These are phyloP conservation scores for Thera britannica DNA, from an alignment of 2,888 invertebrate species.

Conservation along the genomic window DNA sequence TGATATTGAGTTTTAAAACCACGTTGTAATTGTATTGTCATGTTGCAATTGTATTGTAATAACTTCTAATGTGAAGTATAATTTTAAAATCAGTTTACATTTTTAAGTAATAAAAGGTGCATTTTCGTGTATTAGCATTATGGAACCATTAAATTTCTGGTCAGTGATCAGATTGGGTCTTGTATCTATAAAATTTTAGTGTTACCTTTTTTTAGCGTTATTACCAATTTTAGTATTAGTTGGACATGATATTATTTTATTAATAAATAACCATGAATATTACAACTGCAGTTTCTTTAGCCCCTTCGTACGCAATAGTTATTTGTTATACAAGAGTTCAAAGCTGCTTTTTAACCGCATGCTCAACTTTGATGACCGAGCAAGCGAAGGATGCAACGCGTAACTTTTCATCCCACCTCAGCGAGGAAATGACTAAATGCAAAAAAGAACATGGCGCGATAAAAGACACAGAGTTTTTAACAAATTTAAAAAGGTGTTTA, in stretches of 20 bases:
- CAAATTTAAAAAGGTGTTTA: too few species aligned
- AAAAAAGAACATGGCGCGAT: too few species aligned
- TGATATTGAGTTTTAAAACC: constrained; percentile 22
- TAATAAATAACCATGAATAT: constrained; percentile 24
- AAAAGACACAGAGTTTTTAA: too few species aligned
- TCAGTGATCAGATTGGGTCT: background rate
- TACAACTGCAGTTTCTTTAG: background rate
- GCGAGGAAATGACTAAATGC: too few species aligned
- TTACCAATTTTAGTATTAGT: background rate
- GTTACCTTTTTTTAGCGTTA: constrained; percentile 2
- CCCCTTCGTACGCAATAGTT: background rate
- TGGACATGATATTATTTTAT: constrained; percentile 4
- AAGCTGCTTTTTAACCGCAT: too few species aligned
- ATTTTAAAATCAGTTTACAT: background rate
- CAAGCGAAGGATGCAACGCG: too few species aligned
- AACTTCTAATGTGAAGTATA: background rate
- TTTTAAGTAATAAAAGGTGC: background rate
- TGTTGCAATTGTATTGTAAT: background rate
- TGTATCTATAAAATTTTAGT: constrained; percentile 2
- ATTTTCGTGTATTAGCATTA: background rate
- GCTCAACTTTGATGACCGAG: too few species aligned
- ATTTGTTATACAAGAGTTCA: too few species aligned
- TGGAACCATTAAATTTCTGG: background rate
- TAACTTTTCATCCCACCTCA: too few species aligned
- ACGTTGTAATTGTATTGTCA: too few species aligned